These are phyloP conservation scores for Limenitis camilla DNA, from an alignment of 2,888 invertebrate species.

Conservation along the genomic window DNA sequence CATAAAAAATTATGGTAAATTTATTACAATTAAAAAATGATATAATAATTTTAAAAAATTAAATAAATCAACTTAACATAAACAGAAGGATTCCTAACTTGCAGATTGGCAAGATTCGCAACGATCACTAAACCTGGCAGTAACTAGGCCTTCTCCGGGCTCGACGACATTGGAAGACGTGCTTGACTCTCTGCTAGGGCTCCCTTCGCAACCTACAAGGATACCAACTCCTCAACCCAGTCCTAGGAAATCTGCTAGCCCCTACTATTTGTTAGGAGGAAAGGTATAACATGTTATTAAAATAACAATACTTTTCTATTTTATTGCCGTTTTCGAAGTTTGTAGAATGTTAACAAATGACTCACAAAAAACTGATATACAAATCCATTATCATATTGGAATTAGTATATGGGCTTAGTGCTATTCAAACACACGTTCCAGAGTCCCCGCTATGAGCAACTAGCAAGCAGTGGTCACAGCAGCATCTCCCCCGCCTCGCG, in stretches of 20 bases:
- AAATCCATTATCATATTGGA: too few species aligned
- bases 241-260: slow-evolving; percentile 64
- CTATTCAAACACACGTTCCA: slow-evolving; percentile 21
- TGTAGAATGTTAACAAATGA: too few species aligned
- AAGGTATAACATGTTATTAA: slow-evolving; percentile 46
- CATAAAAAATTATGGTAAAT: too few species aligned
- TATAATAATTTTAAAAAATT: background rate
- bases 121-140: slow-evolving; percentile 68
- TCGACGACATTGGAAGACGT: slow-evolving; percentile 95
- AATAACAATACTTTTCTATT: background rate
- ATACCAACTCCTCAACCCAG: slow-evolving; percentile 81
- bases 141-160: slow-evolving; percentile 81
- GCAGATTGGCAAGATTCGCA: slow-evolving; percentile 71
- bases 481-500: slow-evolving; percentile 61
- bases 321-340: too few species aligned
- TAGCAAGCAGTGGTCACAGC: slow-evolving; percentile 67
- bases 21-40: background rate
- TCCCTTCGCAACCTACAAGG: slow-evolving; percentile 81
- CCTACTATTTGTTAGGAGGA: slow-evolving; percentile 65
- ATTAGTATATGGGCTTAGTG: background rate
- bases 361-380: too few species aligned
- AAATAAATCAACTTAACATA: background rate
- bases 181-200: slow-evolving; percentile 91
- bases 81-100: slow-evolving; percentile 20
- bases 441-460: slow-evolving; percentile 70